A percentile compares a stretch with the other conserved stretches of the same genome.
These are phyloP conservation scores for Himalopsyche tibetana DNA, from an alignment of 2,888 invertebrate species.

Conservation along the genomic window DNA sequence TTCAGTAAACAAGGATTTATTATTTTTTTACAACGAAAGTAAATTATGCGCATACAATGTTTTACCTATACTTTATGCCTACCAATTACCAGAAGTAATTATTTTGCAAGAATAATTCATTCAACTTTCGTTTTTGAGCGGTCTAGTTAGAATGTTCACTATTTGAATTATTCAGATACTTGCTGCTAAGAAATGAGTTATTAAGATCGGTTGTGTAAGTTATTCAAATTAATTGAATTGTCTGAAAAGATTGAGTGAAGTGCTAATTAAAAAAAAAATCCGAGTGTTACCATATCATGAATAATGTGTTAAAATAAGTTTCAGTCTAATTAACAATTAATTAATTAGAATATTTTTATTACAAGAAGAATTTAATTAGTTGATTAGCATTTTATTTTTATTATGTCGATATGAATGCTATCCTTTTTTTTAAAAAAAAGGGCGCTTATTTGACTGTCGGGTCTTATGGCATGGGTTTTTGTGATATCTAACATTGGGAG, in stretches of 20 bases:
- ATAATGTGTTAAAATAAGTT: conserved; percentile 20
- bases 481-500: too few relatives aligned
- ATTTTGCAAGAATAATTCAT: conserved; percentile 36
- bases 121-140: conserved; percentile 32
- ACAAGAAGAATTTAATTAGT: neutral
- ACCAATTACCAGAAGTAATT: conserved; percentile 13
- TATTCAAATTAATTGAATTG: conserved; percentile 22
- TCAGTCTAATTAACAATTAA: conserved; percentile 28
- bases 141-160: conserved; percentile 10
- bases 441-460: too few relatives aligned
- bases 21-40: conserved; percentile 33
- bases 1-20: neutral
- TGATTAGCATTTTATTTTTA: neutral
- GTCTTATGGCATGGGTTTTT: too few relatives aligned
- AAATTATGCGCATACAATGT: neutral
- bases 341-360: neutral
- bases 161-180: conserved; percentile 11
- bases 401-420: neutral
- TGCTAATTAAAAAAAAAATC: conserved; percentile 9
- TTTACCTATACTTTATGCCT: conserved; percentile 18
- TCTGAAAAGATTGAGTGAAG: conserved; percentile 7
- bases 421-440: neutral
- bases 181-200: conserved; percentile 1
- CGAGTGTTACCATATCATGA: conserved; percentile 7
- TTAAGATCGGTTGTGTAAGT: neutral